Base-by-base conservation (phyloP, 2,113 vertebrate species). In the Chamaetylas fuelleborni region DNA sequence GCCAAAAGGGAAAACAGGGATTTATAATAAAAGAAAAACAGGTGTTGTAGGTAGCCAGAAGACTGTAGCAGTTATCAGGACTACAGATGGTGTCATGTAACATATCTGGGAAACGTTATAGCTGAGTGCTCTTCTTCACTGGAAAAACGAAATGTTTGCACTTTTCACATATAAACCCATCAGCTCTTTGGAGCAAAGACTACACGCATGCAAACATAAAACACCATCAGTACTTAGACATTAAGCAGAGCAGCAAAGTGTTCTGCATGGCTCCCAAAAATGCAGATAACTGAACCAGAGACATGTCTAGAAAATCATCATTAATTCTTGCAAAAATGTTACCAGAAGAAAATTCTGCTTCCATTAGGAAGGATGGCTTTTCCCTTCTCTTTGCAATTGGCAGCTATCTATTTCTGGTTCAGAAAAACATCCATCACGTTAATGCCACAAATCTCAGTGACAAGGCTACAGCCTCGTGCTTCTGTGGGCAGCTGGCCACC, bases 391-490 rank as follows among this genome's bases (percentile, higher is more conserved):
- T 90, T 71, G 57, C 51, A 81, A 54, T 33, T 77, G 70, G 38
- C 57, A 72, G 64, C 28, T 85, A 8, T 76, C 87, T 96, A 65
- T 67, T 69, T 93, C 85, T 58, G 15, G 20, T 94, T 92, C 36
- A 72, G 88, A 82, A 79, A 4, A 8, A 6, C 13, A 43, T 43
- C 23, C 12, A 43, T 51, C 23, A 7, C 1, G 0, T 42, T 60
- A 65, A 71, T 23, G 42, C 51, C 47, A 77, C 91, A 91, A 92
- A 93, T 94, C 85, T 92, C 62, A 72, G 43, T 82, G 83, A 96
- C 72, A 54, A 73, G 64, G 29, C 11, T 17, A 19, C 4, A 80
- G 38, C 26, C 38, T 95, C 19, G 26, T 80, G 81, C 38, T 87
- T 95, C 76, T 57, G 5, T 79, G 81, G 51, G 82, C 78, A 91